Percentiles rank a stretch among this genome's conserved stretches.
Conservation (phyloP, 2,888 invertebrate genomes). For the Aromia moschata region DNA sequence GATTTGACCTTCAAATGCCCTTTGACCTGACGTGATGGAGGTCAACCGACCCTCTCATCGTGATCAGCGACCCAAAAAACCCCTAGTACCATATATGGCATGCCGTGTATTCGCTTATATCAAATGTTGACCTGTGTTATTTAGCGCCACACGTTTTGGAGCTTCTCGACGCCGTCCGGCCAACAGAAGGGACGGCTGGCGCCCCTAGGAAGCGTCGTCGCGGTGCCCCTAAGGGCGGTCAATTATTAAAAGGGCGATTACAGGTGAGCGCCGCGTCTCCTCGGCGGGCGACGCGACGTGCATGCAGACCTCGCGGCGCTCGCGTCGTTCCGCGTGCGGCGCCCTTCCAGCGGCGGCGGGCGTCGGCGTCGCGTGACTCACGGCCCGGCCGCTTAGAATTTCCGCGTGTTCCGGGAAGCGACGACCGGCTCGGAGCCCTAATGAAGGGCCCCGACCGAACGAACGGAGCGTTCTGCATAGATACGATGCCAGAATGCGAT, state of each 20-base stretch:
- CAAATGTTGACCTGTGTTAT: too few species aligned
- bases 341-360: constrained; percentile 12
- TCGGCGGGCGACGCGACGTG: constrained; percentile 1
- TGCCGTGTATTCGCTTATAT: too few species aligned
- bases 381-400: constrained; percentile 2
- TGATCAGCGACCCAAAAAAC: too few species aligned
- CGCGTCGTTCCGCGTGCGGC: constrained; percentile 18
- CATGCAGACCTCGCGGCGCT: constrained; percentile 30
- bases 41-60: too few species aligned
- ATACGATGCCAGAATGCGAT: too few species aligned
- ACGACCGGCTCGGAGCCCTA: background rate
- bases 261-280: background rate
- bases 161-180: too few species aligned
- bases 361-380: constrained; percentile 20
- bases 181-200: too few species aligned
- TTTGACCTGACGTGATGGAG: too few species aligned
- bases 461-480: background rate
- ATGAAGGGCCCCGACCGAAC: background rate
- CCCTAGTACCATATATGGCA: too few species aligned
- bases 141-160: too few species aligned
- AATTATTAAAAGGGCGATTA: constrained; percentile 5
- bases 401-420: constrained; percentile 7
- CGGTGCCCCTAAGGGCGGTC: background rate
- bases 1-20: too few species aligned
- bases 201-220: too few species aligned